Conservation (phyloP, 2,797 vertebrate genomes). For the Falco peregrinus region DNA sequence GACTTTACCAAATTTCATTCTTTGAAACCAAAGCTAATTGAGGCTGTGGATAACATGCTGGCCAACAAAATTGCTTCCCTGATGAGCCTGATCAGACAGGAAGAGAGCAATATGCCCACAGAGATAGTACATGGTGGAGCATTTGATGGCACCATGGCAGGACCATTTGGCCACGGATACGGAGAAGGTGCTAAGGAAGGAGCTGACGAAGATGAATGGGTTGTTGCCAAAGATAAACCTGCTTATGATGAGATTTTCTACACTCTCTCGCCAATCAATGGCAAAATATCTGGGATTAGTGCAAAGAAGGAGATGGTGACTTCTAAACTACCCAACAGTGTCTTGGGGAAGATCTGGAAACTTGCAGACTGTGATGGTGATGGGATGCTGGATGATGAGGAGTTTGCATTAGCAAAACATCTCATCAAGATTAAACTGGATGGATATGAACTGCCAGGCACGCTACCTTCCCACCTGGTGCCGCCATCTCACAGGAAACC, state of each 20-base stretch:
- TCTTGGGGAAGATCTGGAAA: constrained; percentile 98
- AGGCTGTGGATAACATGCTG: constrained; percentile 95
- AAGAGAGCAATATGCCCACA: constrained; percentile 86
- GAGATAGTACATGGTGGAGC: constrained; percentile 90
- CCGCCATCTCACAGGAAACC: constrained; percentile 91
- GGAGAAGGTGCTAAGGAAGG: constrained; percentile 95
- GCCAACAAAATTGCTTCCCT: constrained; percentile 88
- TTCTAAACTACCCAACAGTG: constrained; percentile 93
- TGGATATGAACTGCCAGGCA: constrained; percentile 90
- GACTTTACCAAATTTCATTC: constrained; percentile 96
- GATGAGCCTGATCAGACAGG: constrained; percentile 91
- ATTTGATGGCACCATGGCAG: constrained; percentile 90
- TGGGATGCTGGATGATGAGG: constrained; percentile 97
- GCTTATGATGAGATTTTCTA: constrained; percentile 98
- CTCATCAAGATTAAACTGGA: constrained; percentile 96
- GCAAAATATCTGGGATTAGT: constrained; percentile 92
- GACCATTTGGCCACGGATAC: constrained; percentile 93
- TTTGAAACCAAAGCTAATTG: constrained; percentile 92
- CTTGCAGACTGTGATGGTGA: constrained; percentile 92
- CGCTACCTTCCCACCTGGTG: constrained; percentile 88
- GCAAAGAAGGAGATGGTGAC: constrained; percentile 98
- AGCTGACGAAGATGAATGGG: constrained; percentile 92
- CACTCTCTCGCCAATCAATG: constrained; percentile 93
- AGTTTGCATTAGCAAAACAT: constrained; percentile 94
- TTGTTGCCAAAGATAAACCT: constrained; percentile 93